Evolutionary conservation across 2,888 invertebrate species (phyloP).

Genomic region (Leptura quadrifasciata): DNA sequence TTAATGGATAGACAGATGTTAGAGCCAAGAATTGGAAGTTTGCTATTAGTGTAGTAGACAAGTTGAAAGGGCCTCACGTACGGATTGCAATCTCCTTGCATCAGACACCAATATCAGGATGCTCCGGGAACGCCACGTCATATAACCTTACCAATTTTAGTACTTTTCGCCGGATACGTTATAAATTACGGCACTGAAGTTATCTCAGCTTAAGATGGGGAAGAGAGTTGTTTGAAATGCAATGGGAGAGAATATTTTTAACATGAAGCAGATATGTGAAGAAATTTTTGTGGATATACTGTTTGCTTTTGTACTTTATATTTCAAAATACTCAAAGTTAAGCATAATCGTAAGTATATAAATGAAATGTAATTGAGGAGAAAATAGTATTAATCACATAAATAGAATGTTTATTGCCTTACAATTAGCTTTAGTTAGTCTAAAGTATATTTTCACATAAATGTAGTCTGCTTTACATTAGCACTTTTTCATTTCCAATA

Average conservation of each 20-base stretch:
- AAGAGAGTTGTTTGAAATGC: conserved; percentile 8
- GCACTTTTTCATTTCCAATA: too few species aligned
- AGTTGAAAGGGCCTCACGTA: conserved; percentile 35
- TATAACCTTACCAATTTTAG: conserved; percentile 34
- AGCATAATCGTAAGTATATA: too few species aligned
- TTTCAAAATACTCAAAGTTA: too few species aligned
- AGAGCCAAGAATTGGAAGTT: conserved; percentile 7
- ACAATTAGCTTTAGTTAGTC: too few species aligned
- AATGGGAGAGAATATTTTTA: not conserved
- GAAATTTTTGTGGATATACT: not conserved
- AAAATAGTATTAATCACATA: too few species aligned
- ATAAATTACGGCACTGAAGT: conserved; percentile 22
- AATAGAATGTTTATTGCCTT: too few species aligned
- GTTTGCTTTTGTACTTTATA: too few species aligned
- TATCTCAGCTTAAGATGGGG: not conserved
- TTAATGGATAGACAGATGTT: not conserved
- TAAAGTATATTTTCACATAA: too few species aligned
- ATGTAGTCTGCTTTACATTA: too few species aligned
- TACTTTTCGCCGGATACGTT: conserved; percentile 17
- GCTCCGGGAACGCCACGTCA: conserved; percentile 8
- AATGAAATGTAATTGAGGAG: too few species aligned
- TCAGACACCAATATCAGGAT: conserved; percentile 30
- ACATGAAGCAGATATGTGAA: not conserved
- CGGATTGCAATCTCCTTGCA: conserved; percentile 31
- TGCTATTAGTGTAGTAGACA: conserved; percentile 22